These are phyloP conservation scores for Dendrolimus punctatus DNA, from an alignment of 1,140 invertebrate species.

Conservation along the genomic window DNA sequence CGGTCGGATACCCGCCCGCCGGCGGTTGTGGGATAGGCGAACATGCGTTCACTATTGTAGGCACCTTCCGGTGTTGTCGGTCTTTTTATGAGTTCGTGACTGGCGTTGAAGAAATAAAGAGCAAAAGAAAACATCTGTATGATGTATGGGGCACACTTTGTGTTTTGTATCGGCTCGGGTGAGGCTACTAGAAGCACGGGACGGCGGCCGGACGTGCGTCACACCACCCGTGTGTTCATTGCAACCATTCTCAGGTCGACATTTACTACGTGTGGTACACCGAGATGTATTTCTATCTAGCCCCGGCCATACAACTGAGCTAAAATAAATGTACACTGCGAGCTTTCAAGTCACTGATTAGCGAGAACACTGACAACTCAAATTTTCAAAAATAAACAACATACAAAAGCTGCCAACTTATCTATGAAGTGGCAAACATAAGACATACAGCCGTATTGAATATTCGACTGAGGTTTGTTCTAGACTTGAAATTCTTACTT, in stretches of 20 bases:
- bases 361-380: too few species aligned
- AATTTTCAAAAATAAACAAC: too few species aligned
- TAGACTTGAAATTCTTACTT: too few species aligned
- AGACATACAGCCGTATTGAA: too few species aligned
- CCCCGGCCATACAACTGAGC: slow-evolving; percentile 6
- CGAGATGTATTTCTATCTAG: slow-evolving; percentile 22
- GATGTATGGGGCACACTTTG: slow-evolving; percentile 26
- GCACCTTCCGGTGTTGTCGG: slow-evolving; percentile 9
- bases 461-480: too few species aligned
- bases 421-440: too few species aligned
- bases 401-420: too few species aligned
- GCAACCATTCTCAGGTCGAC: slow-evolving; percentile 27
- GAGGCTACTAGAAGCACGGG: slow-evolving; percentile 72
- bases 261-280: slow-evolving; percentile 34
- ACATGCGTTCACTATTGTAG: not conserved
- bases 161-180: slow-evolving; percentile 30
- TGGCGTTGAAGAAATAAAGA: slow-evolving; percentile 40
- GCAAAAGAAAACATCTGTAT: slow-evolving; percentile 43
- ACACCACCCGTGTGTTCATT: slow-evolving; percentile 48
- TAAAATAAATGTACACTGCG: too few species aligned
- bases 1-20: too few species aligned
- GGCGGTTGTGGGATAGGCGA: not conserved
- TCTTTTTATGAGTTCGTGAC: slow-evolving; percentile 26
- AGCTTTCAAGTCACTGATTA: not conserved
- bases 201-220: slow-evolving; percentile 46